A percentile compares a stretch with the other conserved stretches of the same genome.
Conservation (phyloP, 2,797 vertebrate species). For the Spinibarbus caldwelli region DNA sequence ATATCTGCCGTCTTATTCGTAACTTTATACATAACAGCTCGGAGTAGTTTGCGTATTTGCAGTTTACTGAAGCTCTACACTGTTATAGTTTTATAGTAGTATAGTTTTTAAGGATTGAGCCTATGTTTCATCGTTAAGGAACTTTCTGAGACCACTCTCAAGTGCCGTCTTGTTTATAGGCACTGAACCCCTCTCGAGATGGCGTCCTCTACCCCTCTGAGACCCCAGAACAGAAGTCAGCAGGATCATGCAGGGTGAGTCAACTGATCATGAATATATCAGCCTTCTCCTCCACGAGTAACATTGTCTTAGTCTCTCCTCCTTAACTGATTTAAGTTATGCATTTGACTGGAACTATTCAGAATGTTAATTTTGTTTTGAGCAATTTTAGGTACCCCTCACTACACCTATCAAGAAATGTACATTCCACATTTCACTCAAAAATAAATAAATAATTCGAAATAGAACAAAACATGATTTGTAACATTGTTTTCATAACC, state of each 20-base stretch:
- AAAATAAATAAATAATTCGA: not conserved
- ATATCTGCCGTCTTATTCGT: not conserved
- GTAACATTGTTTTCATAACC: not conserved
- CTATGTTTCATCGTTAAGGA: not conserved
- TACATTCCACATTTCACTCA: not conserved
- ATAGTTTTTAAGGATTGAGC: not conserved
- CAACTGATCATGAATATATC: not conserved
- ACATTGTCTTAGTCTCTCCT: not conserved
- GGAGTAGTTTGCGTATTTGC: not conserved
- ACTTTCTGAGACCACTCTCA: not conserved
- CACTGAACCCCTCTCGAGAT: constrained; percentile 60
- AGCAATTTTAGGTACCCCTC: not conserved
- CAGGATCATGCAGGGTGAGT: constrained; percentile 60
- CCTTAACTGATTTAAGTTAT: not conserved
- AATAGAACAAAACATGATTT: not conserved
- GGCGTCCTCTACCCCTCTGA: constrained; percentile 69
- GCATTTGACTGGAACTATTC: not conserved
- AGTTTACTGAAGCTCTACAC: not conserved
- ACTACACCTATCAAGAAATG: not conserved
- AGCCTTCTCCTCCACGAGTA: not conserved
- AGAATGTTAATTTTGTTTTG: not conserved
- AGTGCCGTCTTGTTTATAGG: constrained; percentile 1
- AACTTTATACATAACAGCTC: not conserved
- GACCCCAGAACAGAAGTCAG: constrained; percentile 69
- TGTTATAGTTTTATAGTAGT: not conserved